Conservation (phyloP, 2,888 invertebrate species). For the Acrocera orbiculus region DNA sequence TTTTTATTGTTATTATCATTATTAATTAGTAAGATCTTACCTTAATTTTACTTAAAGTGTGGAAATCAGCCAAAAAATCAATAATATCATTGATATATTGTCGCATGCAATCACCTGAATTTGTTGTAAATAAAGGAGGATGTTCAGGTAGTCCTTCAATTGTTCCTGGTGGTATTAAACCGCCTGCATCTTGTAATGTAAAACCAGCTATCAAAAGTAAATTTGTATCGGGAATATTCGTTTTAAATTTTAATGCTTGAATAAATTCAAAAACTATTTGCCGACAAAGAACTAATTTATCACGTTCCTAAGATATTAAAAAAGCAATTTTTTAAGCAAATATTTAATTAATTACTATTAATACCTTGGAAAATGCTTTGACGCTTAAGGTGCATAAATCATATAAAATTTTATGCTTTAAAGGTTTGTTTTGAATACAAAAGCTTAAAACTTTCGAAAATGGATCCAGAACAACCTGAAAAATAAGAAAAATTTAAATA, state of each 20-base stretch:
- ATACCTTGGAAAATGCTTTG: conserved; percentile 61
- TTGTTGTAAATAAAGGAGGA: conserved; percentile 44
- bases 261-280: conserved; percentile 87
- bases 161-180: conserved; percentile 61
- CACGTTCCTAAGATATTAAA: conserved; percentile 46
- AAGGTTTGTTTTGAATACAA: conserved; percentile 72
- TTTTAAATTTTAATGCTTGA: conserved; percentile 90
- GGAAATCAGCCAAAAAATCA: conserved; percentile 90
- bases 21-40: conserved; percentile 33
- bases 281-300: conserved; percentile 80
- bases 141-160: conserved; percentile 37
- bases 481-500: conserved; percentile 8
- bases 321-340: conserved; percentile 1
- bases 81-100: conserved; percentile 82
- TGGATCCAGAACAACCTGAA: conserved; percentile 73
- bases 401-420: conserved; percentile 61
- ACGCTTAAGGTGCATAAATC: conserved; percentile 84
- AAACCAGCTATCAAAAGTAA: conserved; percentile 78
- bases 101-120: conserved; percentile 86
- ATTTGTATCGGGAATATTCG: conserved; percentile 85
- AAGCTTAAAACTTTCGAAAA: conserved; percentile 89
- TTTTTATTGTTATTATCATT: not conserved
- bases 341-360: conserved; percentile 6
- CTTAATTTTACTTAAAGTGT: conserved; percentile 92
- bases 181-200: conserved; percentile 83